Evolutionary conservation across 2,888 invertebrate species (phyloP).

Genomic region (Callyntrura guangdongensis): DNA sequence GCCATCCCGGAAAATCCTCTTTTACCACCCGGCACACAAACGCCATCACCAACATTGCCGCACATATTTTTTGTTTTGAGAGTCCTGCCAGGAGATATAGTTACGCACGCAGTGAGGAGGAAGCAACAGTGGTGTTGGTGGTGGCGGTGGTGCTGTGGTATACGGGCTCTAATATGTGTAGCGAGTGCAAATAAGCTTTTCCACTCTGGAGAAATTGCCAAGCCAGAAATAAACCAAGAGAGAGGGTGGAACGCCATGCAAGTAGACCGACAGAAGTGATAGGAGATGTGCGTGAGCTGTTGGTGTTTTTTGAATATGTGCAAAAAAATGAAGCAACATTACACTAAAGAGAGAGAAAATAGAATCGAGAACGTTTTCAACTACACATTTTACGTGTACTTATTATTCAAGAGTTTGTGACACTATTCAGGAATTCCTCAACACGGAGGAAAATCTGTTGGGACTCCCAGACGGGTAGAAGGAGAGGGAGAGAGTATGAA

Average conservation of each 20-base stretch:
- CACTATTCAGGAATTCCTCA: conserved; percentile 72
- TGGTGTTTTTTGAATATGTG: conserved; percentile 23
- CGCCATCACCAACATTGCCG: conserved; percentile 39
- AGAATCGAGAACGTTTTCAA: conserved; percentile 7
- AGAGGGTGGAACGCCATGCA: conserved; percentile 20
- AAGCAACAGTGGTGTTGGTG: conserved; percentile 63
- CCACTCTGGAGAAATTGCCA: background rate
- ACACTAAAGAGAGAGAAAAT: conserved; percentile 28
- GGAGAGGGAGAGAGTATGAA: conserved; percentile 17
- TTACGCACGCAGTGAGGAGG: background rate
- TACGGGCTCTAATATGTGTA: background rate
- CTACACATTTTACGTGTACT: conserved; percentile 38
- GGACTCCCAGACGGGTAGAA: conserved; percentile 16
- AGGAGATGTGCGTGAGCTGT: conserved; percentile 43
- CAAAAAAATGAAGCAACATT: conserved; percentile 46
- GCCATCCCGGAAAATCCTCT: conserved; percentile 66
- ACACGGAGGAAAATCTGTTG: conserved; percentile 58
- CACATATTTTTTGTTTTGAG: conserved; percentile 47
- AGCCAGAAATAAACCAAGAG: background rate
- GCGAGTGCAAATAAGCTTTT: conserved; percentile 27
- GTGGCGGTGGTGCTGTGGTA: background rate
- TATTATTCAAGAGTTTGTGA: conserved; percentile 69
- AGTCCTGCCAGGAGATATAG: conserved; percentile 7
- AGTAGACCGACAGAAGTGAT: background rate
- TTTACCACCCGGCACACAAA: conserved; percentile 62